Evolutionary conservation across 2,797 vertebrate species (phyloP).

Genomic region (Chanos chanos): DNA sequence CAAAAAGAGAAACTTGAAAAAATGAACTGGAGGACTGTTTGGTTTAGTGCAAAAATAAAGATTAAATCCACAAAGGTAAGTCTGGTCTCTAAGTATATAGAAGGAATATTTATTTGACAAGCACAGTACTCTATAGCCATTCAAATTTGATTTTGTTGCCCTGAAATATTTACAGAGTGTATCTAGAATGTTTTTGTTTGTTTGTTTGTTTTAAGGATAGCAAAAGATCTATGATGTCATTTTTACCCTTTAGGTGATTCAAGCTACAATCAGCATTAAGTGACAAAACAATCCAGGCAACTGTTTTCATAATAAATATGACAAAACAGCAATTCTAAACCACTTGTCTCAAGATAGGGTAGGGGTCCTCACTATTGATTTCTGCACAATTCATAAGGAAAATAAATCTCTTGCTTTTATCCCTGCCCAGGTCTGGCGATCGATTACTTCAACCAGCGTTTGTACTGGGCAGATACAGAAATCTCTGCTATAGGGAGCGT

Average conservation of each 20-base stretch:
- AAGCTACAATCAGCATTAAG: too few relatives aligned
- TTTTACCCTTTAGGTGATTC: too few relatives aligned
- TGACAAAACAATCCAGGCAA: slow-evolving; percentile 7
- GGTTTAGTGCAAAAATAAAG: slow-evolving; percentile 26
- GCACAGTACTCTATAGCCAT: too few relatives aligned
- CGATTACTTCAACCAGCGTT: slow-evolving; percentile 91
- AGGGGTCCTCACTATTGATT: slow-evolving; percentile 44
- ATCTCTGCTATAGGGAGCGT: slow-evolving; percentile 92
- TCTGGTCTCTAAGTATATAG: not conserved
- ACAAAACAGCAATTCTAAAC: slow-evolving; percentile 15
- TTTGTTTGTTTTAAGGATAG: too few relatives aligned
- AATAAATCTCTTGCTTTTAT: slow-evolving; percentile 56
- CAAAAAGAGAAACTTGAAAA: slow-evolving; percentile 29
- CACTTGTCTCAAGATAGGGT: slow-evolving; percentile 22
- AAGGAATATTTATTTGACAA: not conserved
- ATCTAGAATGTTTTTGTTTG: too few relatives aligned
- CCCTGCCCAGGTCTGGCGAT: slow-evolving; percentile 83
- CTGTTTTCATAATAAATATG: slow-evolving; percentile 29
- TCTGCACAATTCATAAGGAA: slow-evolving; percentile 53
- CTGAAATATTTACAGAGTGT: too few relatives aligned
- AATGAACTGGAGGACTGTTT: slow-evolving; percentile 21
- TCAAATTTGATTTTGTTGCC: too few relatives aligned
- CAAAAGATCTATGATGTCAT: too few relatives aligned
- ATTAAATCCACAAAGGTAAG: too few relatives aligned
- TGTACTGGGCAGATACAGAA: slow-evolving; percentile 97